Conservation (phyloP, 2,888 invertebrate genomes). For the Trichopoda pennipes region DNA sequence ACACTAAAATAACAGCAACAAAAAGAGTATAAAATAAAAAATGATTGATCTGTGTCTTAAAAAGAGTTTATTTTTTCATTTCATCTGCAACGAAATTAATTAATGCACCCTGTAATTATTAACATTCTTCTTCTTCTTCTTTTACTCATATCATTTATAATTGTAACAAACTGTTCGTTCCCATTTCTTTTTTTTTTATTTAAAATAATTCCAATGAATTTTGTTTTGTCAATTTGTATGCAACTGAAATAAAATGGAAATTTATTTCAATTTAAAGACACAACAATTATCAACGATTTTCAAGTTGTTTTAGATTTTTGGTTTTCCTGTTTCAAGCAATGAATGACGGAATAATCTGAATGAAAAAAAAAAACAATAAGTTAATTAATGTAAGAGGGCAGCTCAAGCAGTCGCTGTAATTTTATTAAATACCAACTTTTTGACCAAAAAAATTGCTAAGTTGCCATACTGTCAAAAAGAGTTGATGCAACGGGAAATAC, state of each 20-base stretch:
- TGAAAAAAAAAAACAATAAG: constrained; percentile 16
- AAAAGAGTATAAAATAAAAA: constrained; percentile 25
- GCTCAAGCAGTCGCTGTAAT: no score
- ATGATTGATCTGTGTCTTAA: constrained; percentile 76
- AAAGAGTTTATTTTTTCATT: constrained; percentile 44
- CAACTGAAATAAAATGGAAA: constrained; percentile 49
- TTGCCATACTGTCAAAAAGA: no score
- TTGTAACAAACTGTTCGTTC: constrained; percentile 30
- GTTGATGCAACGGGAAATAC: no score
- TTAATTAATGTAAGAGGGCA: not conserved
- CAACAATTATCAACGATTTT: constrained; percentile 65
- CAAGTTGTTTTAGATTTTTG: not conserved
- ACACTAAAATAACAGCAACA: constrained; percentile 22
- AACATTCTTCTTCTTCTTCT: constrained; percentile 35
- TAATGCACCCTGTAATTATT: constrained; percentile 77
- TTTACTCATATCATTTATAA: constrained; percentile 31
- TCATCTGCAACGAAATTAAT: constrained; percentile 72
- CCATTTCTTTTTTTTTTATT: not conserved
- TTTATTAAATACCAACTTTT: no score
- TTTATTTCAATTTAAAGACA: constrained; percentile 65
- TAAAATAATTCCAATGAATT: constrained; percentile 52
- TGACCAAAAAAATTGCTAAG: no score
- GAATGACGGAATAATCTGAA: constrained; percentile 28
- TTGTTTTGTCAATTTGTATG: constrained; percentile 35
- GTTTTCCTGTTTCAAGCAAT: not conserved